Percentiles rank a stretch among this genome's conserved stretches.
These are phyloP conservation scores for Ursus arctos DNA, from an alignment of 2,113 vertebrate genomes.

Conservation along the genomic window DNA sequence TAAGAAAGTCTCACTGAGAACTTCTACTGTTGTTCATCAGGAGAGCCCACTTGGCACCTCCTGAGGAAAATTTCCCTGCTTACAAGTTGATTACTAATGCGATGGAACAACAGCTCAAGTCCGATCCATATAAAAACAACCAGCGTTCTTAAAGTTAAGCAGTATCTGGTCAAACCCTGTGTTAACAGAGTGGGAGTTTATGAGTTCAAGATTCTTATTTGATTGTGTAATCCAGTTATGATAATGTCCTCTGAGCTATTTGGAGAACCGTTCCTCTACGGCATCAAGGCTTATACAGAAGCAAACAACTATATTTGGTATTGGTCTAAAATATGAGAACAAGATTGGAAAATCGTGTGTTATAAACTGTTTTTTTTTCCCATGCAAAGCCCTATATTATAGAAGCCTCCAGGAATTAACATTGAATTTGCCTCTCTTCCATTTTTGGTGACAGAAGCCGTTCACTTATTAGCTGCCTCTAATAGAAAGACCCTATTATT, in stretches of 20 bases:
- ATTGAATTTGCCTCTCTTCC: neutral
- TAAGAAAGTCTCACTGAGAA: neutral
- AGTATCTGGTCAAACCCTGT: neutral
- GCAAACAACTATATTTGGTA: neutral
- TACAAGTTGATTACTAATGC: neutral
- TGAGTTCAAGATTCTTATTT: neutral
- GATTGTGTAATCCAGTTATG: neutral
- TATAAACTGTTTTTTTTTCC: neutral
- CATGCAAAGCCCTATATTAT: neutral
- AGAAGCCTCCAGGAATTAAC: neutral
- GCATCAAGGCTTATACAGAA: neutral
- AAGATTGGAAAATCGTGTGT: neutral
- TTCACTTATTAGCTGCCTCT: neutral
- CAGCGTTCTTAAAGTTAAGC: neutral
- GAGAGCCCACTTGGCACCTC: neutral
- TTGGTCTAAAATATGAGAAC: neutral
- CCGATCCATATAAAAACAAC: neutral
- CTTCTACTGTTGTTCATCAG: neutral
- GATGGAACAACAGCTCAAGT: neutral
- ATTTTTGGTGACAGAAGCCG: neutral
- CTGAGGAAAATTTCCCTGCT: neutral
- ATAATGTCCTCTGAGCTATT: neutral
- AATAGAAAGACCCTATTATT: neutral
- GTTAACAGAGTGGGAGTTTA: neutral
- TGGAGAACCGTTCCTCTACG: neutral